Conservation (phyloP, 1,140 invertebrate genomes). For the Drosophila kikkawai region DNA sequence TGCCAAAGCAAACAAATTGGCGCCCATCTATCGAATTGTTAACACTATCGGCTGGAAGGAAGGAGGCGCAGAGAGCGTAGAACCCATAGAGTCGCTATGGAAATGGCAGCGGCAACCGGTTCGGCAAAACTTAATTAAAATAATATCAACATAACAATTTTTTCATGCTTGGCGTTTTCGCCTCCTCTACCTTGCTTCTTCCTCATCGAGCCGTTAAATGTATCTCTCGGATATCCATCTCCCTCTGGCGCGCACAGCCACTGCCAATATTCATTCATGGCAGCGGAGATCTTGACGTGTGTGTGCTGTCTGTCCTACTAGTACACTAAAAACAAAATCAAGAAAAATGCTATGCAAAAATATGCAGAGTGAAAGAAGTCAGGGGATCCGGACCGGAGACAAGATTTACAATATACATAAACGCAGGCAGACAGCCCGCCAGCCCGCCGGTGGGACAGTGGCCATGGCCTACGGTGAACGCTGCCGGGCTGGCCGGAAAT, state of each 20-base stretch:
- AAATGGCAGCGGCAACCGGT: conserved; percentile 66
- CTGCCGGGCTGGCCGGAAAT: neutral
- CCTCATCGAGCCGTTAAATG: conserved; percentile 65
- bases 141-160: conserved; percentile 84
- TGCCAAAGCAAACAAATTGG: conserved; percentile 76
- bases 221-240: conserved; percentile 44
- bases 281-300: conserved; percentile 59
- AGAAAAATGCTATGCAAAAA: conserved; percentile 78
- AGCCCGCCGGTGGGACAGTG: conserved; percentile 43
- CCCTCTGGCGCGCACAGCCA: conserved; percentile 37
- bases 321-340: conserved; percentile 63
- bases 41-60: conserved; percentile 56
- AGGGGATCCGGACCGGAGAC: conserved; percentile 51
- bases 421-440: conserved; percentile 12
- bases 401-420: conserved; percentile 74
- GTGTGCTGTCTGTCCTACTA: conserved; percentile 41
- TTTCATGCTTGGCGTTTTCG: conserved; percentile 42
- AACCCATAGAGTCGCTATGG: conserved; percentile 64
- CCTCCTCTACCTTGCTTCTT: conserved; percentile 52
- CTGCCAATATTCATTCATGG: conserved; percentile 82
- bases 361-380: conserved; percentile 80
- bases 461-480: conserved; percentile 19
- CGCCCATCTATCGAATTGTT: conserved; percentile 79
- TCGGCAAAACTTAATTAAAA: conserved; percentile 84
- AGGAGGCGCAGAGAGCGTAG: conserved; percentile 30